Conservation (phyloP, 35 echinoderm and acorn worm genomes). For the Heliocidaris erythrogramma region DNA sequence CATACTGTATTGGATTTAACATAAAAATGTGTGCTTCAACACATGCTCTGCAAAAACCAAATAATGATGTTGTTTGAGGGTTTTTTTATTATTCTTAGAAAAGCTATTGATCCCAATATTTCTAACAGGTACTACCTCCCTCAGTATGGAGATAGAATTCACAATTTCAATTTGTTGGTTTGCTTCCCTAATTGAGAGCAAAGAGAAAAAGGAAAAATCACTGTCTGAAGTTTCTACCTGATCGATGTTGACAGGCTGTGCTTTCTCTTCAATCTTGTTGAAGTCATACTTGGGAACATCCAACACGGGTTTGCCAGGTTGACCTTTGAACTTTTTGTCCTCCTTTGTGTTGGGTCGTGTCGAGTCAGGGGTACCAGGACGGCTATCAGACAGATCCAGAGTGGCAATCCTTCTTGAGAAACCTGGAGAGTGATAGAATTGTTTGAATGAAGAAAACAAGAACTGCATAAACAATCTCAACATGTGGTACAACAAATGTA, state of each 20-base stretch:
- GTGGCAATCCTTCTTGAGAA: constrained; percentile 57
- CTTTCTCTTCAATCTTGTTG: constrained; percentile 65
- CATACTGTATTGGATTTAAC: no score
- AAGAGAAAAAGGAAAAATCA: background rate
- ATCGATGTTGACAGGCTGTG: constrained; percentile 78
- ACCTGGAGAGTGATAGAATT: constrained; percentile 31
- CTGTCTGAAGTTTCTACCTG: constrained; percentile 42
- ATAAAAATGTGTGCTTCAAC: no score
- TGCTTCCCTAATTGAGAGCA: background rate
- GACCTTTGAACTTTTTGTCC: constrained; percentile 22
- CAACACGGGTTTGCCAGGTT: background rate
- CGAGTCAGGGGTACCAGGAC: constrained; percentile 34
- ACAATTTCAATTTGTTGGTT: background rate
- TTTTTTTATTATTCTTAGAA: no score
- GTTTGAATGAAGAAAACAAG: no score
- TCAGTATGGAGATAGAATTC: background rate
- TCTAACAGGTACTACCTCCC: background rate
- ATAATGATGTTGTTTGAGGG: no score
- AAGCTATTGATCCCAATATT: background rate
- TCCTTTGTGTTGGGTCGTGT: constrained; percentile 44
- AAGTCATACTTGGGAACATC: constrained; percentile 77
- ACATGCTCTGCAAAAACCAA: no score
- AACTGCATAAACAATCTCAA: no score
- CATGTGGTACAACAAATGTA: no score
- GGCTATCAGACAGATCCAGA: constrained; percentile 40